phyloP scores from a whole-genome alignment of 2,113 vertebrate genomes.

The Aviceda subcristata region DNA sequence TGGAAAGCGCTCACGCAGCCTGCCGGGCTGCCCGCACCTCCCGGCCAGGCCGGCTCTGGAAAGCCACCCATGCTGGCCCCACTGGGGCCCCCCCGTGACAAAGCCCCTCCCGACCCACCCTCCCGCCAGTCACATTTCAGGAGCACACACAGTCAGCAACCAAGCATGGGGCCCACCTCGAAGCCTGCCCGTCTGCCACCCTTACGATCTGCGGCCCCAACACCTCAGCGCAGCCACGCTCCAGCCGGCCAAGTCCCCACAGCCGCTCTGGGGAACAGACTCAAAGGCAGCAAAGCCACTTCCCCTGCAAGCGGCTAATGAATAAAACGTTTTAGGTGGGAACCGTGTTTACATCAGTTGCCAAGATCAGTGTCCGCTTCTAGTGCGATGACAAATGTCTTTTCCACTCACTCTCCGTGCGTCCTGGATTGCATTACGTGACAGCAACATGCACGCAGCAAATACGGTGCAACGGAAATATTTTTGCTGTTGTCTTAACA shows the following conservation, averaged over 20 bases:
- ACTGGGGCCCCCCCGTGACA: not conserved
- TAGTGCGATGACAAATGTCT: not conserved
- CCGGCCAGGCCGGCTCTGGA: not conserved
- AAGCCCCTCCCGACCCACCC: not conserved
- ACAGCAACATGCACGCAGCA: not conserved
- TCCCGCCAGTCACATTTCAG: not conserved
- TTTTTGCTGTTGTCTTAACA: not conserved
- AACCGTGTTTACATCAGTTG: not conserved
- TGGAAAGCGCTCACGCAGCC: not conserved
- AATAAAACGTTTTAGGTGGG: not conserved
- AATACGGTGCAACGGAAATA: fast-evolving
- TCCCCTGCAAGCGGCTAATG: not conserved
- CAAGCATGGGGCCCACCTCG: fast-evolving
- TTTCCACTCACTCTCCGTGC: fast-evolving
- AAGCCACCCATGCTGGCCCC: not conserved
- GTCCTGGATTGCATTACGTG: fast-evolving
- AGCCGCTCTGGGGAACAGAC: not conserved
- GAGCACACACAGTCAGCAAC: not conserved
- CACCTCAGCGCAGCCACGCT: fast-evolving
- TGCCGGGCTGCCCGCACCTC: not conserved
- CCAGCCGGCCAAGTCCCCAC: not conserved
- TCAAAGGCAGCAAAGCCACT: not conserved
- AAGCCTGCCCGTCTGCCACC: fast-evolving
- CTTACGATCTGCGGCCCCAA: fast-evolving
- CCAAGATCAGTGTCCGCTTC: not conserved